Base-by-base conservation (phyloP, 2,113 vertebrate genomes). In the Embiotoca jacksoni region DNA sequence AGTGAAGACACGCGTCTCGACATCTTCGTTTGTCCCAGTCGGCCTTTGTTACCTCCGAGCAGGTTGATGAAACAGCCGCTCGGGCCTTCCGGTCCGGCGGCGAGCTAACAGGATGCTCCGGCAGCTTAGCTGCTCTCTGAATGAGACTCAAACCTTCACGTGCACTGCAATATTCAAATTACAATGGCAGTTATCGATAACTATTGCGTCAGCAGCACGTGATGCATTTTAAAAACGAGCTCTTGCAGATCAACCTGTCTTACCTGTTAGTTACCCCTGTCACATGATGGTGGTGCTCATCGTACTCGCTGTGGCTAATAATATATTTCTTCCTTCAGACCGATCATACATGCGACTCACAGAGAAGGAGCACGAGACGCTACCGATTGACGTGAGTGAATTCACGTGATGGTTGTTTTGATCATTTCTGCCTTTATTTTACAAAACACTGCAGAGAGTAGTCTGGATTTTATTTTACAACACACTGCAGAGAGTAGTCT, bases 321-420 rank as follows among this genome's bases (percentile, higher is more conserved):
- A 44, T 41, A 0, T 9, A 7, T 71, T 35, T 74, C 23, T 61
- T 30, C 54, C 71, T 4, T 37, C 78, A 98, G 97, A 98, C 95
- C 97, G 97, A 32, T 96, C 97, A 0, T 99, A 97, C 75, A 99
- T 97, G 97, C 91, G 98, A 62, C 90, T 99, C 88, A 99, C 97
- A 78, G 98, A 99, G 91, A 99, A 99, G 83, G 97, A 99, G 86
- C 97, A 99, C 30, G 97, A 99, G 89, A 98, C 96, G 3, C 93
- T 99, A 92, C 97, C 97, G 15, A 93, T 98, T 91, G 98, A 99
- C 92, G 97, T 99, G 95, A 98, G 97, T 95, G 3, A 41, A 23
- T 14, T 44, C 7, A 7, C 44, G 7, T 46, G 44, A 46, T 69
- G 5, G 62, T n/a, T 11, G 4, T 2, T 15, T 1, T 14, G 3